Conservation (phyloP, 1,140 invertebrate genomes). For the Drosophila truncata region DNA sequence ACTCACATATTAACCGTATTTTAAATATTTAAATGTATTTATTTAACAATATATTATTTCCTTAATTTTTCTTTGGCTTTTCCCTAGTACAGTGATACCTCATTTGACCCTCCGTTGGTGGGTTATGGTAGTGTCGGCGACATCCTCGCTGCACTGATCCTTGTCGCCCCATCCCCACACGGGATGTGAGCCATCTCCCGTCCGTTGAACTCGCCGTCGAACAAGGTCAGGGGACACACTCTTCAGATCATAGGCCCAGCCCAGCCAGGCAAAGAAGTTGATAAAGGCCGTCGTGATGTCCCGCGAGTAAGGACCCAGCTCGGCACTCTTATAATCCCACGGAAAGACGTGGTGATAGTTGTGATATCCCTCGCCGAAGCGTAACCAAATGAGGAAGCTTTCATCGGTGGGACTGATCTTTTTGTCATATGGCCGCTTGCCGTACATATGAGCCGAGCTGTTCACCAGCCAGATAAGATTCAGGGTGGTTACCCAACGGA, state of each 20-base stretch:
- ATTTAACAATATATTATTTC: neutral
- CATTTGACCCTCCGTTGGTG: conserved; percentile 85
- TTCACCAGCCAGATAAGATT: conserved; percentile 98
- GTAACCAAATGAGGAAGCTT: conserved; percentile 87
- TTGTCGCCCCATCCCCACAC: conserved; percentile 94
- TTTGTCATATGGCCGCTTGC: conserved; percentile 96
- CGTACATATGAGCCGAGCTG: conserved; percentile 96
- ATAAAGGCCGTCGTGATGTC: conserved; percentile 95
- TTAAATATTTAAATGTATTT: neutral
- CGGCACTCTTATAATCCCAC: conserved; percentile 95
- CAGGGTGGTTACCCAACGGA: conserved; percentile 94
- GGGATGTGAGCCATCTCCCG: conserved; percentile 91
- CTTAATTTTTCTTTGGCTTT: neutral
- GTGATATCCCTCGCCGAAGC: conserved; percentile 95
- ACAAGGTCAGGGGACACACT: conserved; percentile 90
- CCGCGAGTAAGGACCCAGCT: conserved; percentile 91
- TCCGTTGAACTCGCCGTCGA: conserved; percentile 89
- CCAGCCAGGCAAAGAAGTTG: conserved; percentile 92
- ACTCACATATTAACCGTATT: neutral
- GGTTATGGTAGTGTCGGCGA: conserved; percentile 88
- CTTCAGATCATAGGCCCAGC: conserved; percentile 95
- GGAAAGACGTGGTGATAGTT: conserved; percentile 99
- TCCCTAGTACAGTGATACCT: neutral
- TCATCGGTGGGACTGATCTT: conserved; percentile 92
- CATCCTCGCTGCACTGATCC: conserved; percentile 90